Conservation (phyloP, 1,140 invertebrate genomes). For the Cydia fagiglandana region DNA sequence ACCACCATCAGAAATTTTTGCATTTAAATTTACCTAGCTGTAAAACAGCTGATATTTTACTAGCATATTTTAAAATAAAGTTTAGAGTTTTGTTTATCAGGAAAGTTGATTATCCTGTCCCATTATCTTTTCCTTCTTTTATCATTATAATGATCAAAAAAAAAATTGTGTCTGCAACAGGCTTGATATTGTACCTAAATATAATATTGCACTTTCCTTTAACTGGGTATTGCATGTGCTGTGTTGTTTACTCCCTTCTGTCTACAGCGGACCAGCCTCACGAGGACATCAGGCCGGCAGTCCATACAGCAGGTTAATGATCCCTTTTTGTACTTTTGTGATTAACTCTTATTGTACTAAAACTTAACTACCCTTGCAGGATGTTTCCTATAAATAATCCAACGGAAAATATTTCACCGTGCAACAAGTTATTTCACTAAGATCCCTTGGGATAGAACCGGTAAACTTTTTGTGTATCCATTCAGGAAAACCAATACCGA, state of each 20-base stretch:
- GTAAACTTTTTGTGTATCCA: not conserved
- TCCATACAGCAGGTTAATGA: not conserved
- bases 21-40: no score
- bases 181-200: not conserved
- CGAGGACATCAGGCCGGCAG: not conserved
- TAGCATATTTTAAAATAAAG: no score
- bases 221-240: not conserved
- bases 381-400: not conserved
- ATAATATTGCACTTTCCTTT: slow-evolving; percentile 21
- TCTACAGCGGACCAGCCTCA: not conserved
- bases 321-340: slow-evolving; percentile 17
- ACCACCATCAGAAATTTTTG: not conserved
- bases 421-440: slow-evolving; percentile 9
- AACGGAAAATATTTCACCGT: not conserved
- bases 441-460: slow-evolving; percentile 2
- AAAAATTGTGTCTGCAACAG: slow-evolving; percentile 14
- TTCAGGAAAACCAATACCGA: not conserved
- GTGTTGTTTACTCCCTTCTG: slow-evolving; percentile 15
- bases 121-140: no score
- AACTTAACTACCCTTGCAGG: not conserved
- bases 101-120: no score
- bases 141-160: not conserved
- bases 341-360: slow-evolving; percentile 2
- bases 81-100: no score
- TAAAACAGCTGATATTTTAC: not conserved